Evolutionary conservation across 2,888 invertebrate genomes (phyloP), one percentile per base, ranked within the genome.

Genomic region (Rhimphoctona megacephalus): DNA sequence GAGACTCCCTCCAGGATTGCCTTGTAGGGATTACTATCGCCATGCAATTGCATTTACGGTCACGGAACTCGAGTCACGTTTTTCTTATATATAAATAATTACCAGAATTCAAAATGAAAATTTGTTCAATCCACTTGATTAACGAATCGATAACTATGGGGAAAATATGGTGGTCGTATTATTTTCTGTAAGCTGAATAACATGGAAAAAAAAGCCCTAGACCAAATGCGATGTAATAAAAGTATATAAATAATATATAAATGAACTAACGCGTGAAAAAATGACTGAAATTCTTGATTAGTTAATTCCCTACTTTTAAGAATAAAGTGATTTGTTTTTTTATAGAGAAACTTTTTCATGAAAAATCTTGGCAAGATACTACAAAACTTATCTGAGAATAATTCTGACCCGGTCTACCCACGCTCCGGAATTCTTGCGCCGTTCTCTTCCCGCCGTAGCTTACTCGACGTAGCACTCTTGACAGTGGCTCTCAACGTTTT

Each of bases 401-500:
- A 86, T 86, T 67, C 66, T 49, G 83, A 83, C 67, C 81, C 81
- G 81, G 73, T 81, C 86, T 78, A 73, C 83, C 86, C 86, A 83
- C 86, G 81, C 83, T 17, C 14, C 46, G 77, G 73, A 86, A 86
- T 86, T 86, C 83, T 86, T 77, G 77, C 81, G 76, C 66, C 36
- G 69, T 46, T 85, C 85, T 79, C 67, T 78, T 70, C 78, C 46
- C 57, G 30, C 61, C 9, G 36, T 6, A n/a, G 54, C 46, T 46
- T 61, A 17, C 46, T 69, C 69, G 66, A 22, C 69, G 33, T 70
- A 64, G 66, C 46, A 76, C 79, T 46, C 54, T 11, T 39, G 22
- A 61, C 83, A 84, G 81, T 67, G 83, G 69, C 30, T 77, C 83
- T 86, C 86, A 86, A 83, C 39, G 57, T 66, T 43, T 76, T 36